Evolutionary conservation across 2,113 vertebrate species (phyloP).

Genomic region (Azemiops feae): DNA sequence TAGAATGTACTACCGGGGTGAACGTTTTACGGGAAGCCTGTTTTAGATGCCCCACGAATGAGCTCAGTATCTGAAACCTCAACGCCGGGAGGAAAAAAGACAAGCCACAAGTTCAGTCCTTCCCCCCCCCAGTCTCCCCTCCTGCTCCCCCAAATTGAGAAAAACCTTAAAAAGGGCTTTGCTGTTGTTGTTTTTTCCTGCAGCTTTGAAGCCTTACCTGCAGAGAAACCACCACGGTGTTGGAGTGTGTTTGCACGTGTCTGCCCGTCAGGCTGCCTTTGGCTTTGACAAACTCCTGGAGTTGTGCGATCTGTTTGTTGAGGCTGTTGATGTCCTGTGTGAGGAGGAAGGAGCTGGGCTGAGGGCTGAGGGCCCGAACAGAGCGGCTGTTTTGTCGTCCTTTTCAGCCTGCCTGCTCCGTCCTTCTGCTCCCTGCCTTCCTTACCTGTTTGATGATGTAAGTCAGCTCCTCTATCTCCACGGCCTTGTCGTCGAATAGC

Average conservation of each 20-base stretch:
- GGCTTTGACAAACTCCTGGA: conserved; percentile 85
- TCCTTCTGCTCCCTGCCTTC: background rate
- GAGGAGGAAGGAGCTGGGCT: background rate
- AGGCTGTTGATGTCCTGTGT: conserved; percentile 90
- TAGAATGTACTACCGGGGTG: background rate
- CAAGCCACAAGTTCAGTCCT: background rate
- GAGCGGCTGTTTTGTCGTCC: background rate
- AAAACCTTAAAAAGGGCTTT: too few species aligned
- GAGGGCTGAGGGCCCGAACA: background rate
- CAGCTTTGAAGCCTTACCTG: conserved; percentile 71
- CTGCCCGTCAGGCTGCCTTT: conserved; percentile 81
- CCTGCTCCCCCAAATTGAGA: too few species aligned
- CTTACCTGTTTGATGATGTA: conserved; percentile 91
- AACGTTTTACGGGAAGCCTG: background rate
- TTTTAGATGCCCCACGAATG: background rate
- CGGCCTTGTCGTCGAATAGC: conserved; percentile 88
- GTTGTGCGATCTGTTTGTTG: conserved; percentile 92
- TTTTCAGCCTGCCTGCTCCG: rapidly evolving
- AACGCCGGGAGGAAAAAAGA: background rate
- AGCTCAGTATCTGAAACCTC: background rate
- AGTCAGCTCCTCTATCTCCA: conserved; percentile 90
- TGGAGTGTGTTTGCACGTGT: conserved; percentile 90
- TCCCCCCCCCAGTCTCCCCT: too few species aligned
- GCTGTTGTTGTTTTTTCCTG: background rate
- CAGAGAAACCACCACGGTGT: conserved; percentile 90